Base-by-base conservation (phyloP, 2,888 invertebrate species). In the Catocala sponsa region DNA sequence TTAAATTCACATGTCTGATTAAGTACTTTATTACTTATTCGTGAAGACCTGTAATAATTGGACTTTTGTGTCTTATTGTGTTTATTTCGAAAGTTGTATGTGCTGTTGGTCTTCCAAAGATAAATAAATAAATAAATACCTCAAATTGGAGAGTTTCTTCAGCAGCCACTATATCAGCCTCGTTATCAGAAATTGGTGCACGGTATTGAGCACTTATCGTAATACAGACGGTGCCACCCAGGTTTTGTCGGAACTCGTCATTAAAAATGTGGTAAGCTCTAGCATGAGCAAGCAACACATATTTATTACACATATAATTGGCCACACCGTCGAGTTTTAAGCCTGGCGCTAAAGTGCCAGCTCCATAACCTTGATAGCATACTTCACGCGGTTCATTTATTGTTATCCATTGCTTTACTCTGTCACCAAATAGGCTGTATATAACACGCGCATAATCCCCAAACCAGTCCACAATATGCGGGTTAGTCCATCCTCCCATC, bases 271-370 rank as follows among this genome's bases (percentile, higher is more conserved):
- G 90, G 73, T 95, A 94, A 0, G 87, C 87, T 32, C 74, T 80
- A 0, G 94, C 93, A 78, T 97, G 97, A 0, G 96, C 95, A 52
- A 91, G 64, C 0, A 95, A 68, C 32, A 95, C 78, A 41, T 91
- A 89, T 63, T 94, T 92, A 2, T 86, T 85, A 62, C 95, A 95
- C 59, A 94, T 68, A 61, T 95, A 95, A 32, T 92, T 94, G 2
- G 85, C 93, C 2, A 87, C 65, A 15, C 94, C 95, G 4, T 87
- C 60, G 7, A 86, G 83, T 41, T 88, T 79, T 0, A 91, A 50
- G 55, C 83, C 77, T 0, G 91, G 91, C 4, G 89, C 87, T 11
- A 74, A 47, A 6, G 66, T 63, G 1, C 64, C 80, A 0, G 44
- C 57, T 0, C 92, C 94, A 75, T 95, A 96, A 0, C 94, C 95